Evolutionary conservation across 2,888 invertebrate genomes (phyloP), one percentile per base, ranked within the genome.

Genomic region (Athrips mouffetella): DNA sequence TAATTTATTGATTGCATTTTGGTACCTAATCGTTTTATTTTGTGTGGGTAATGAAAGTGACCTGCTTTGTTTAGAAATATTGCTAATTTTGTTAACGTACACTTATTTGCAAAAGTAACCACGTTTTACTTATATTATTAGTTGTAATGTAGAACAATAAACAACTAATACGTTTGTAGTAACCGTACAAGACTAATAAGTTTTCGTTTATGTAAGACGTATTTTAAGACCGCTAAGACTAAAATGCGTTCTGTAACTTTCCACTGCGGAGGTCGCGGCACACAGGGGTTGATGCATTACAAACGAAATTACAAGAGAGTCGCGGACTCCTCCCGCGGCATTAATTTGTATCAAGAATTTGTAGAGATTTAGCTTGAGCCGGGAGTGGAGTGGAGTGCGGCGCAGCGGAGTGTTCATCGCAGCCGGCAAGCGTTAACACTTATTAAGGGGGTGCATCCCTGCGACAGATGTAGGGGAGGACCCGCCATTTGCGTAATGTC

Each of bases 331-430:
- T 84, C 76, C 70, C 74, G 66, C 74, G 74, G 76, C 77, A 85
- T 86, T 88, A 84, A 88, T 87, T 88, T 87, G 87, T 87, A 85
- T 85, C 83, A 87, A 86, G 88, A 87, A 87, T 87, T 88, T 84
- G 87, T 83, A 84, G 84, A 86, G 87, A 87, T 87, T 88, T 85
- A 80, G 85, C 83, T 75, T 76, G 78, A 81, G 81, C 80, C 77
- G 74, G 72, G 76, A 73, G 37, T 21, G 37, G 18, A 37, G 37
- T 37, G 18, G n/a, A n/a, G n/a, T n/a, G n/a, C n/a, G n/a, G 21
- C 37, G 20, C 75, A 76, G 71, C 75, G 67, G 75, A 80, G 82
- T 81, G 85, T 82, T 82, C 79, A 74, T 80, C 80, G 80, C 86
- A 83, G 84, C 78, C 82, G 85, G 84, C 83, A 80, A 84, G 80